Evolutionary conservation across 2,797 vertebrate species (phyloP).

Genomic region (Gallinago nigripennis): DNA sequence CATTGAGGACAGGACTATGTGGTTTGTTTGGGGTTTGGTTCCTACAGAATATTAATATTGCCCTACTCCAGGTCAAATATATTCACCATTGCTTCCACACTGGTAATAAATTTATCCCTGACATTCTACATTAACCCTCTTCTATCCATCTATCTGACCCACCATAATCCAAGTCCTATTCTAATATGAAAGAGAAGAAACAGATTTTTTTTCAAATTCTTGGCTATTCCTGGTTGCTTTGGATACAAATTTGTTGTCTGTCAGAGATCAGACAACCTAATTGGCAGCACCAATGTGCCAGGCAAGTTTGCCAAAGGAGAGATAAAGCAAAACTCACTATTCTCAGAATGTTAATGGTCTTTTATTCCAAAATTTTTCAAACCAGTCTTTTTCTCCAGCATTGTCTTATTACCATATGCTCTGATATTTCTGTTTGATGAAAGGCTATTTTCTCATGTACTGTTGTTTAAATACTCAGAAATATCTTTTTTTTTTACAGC

Average conservation of each 20-base stretch:
- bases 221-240: not conserved
- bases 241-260: not conserved
- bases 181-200: not conserved
- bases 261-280: not conserved
- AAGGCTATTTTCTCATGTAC: not conserved
- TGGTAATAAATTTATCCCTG: not conserved
- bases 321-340: not conserved
- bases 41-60: not conserved
- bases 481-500: not conserved
- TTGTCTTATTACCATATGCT: not conserved
- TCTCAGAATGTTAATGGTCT: not conserved
- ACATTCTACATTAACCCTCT: not conserved
- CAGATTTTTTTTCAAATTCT: not conserved
- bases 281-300: not conserved
- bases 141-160: not conserved
- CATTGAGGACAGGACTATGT: not conserved
- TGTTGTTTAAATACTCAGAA: not conserved
- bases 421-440: not conserved
- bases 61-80: not conserved
- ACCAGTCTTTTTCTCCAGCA: not conserved
- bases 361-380: not conserved
- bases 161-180: not conserved
- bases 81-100: not conserved
- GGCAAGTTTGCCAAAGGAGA: not conserved
- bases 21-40: not conserved